phyloP scores from a whole-genome alignment of 2,888 invertebrate genomes.

The Fissipunctia ypsillon region DNA sequence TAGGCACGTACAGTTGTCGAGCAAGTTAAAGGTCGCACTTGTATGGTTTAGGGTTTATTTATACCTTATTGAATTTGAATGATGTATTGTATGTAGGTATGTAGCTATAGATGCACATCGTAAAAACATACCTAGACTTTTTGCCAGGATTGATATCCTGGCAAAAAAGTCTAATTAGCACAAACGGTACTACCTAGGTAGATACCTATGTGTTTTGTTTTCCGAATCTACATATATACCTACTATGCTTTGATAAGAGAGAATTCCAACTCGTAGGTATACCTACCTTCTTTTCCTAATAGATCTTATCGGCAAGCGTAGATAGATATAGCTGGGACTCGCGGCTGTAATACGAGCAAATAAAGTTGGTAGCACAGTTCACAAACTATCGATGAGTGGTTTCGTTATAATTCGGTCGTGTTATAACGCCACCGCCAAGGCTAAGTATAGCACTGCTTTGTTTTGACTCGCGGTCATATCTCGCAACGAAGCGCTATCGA shows the following conservation, averaged over 20 bases:
- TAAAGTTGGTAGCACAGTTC: slow-evolving; percentile 44
- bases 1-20: not conserved
- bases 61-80: not conserved
- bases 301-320: slow-evolving; percentile 57
- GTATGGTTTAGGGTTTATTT: not conserved
- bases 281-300: too few relatives aligned
- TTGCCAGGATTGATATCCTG: too few relatives aligned
- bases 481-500: slow-evolving; percentile 77
- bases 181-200: not conserved
- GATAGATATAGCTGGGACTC: slow-evolving; percentile 33
- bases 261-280: not conserved
- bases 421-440: slow-evolving; percentile 80
- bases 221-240: slow-evolving; percentile 1
- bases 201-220: not conserved
- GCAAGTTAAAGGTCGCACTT: not conserved
- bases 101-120: not conserved
- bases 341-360: slow-evolving; percentile 51
- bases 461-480: slow-evolving; percentile 81
- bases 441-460: slow-evolving; percentile 75
- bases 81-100: not conserved
- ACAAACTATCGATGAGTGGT: slow-evolving; percentile 37
- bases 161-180: not conserved
- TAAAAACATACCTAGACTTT: too few relatives aligned
- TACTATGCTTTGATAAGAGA: not conserved
- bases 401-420: slow-evolving; percentile 69